Conservation (phyloP, 2,797 vertebrate genomes). For the Ciconia nigra region DNA sequence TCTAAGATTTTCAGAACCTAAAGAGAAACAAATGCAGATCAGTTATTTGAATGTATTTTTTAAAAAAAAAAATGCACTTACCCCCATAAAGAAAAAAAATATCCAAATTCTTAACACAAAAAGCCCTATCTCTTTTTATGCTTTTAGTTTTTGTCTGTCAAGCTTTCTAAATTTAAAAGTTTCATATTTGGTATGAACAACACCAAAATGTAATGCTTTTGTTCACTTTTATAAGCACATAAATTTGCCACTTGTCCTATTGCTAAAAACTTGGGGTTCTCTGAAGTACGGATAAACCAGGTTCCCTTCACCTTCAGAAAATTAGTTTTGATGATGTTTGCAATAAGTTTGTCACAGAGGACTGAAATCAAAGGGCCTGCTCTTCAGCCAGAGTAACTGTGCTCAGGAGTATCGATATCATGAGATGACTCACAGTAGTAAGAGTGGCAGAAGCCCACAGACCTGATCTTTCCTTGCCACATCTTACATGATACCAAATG, state of each 20-base stretch:
- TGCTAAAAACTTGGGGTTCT: background rate
- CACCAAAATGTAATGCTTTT: background rate
- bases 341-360: background rate
- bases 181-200: background rate
- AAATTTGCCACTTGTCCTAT: background rate
- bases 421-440: background rate
- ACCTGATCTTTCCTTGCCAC: background rate
- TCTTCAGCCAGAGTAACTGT: background rate
- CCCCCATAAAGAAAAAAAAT: fast-evolving
- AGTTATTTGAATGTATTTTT: background rate
- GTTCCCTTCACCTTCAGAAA: background rate
- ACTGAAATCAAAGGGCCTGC: background rate
- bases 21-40: constrained; percentile 22
- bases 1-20: constrained; percentile 98
- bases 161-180: background rate
- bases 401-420: background rate
- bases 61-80: background rate
- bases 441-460: background rate
- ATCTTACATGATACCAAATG: background rate
- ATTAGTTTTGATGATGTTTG: background rate
- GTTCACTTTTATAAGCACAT: background rate
- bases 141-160: background rate
- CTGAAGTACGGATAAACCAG: background rate
- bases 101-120: background rate
- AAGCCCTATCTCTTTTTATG: background rate